Base-by-base conservation (phyloP, 2,888 invertebrate genomes). In the Idaea biselata region DNA sequence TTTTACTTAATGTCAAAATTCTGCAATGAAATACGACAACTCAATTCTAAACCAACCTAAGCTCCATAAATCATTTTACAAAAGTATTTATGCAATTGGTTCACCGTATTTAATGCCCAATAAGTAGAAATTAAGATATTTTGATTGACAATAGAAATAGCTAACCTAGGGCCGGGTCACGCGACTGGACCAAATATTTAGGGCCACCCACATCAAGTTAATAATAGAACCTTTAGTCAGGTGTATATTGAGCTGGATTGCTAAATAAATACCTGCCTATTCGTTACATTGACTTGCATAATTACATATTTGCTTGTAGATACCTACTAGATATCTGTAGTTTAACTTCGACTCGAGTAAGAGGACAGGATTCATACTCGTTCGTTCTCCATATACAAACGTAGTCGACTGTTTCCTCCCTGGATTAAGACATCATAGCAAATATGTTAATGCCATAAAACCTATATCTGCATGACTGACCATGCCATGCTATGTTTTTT, bases 101-200 rank as follows among this genome's bases (percentile, higher is more conserved):
- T 44, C 44, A 14, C 44, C 44, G 14, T 44, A 44, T 44, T 44
- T 44, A 64, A 62, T 57, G 60, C 57, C 31, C 60, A 17, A 59
- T n/a, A 18, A 58, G 25, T 61, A 58, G 59, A 16, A 60, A 54
- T 59, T 57, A 58, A 63, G 63, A 65, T 61, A 59, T 59, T 53
- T n/a, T 18, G 58, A n/a, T 44, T 62, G 60, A 67, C 61, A 65
- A 65, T 63, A 65, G 69, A 61, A 63, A 64, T 61, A 63, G 56
- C 55, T 60, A 18, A 61, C 8, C 31, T 17, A n/a, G 8, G 60
- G 58, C 58, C 60, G 53, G 44, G 44, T 44, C 44, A 44, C 44
- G 44, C 44, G 44, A 76, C 74, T 77, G 75, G 66, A 64, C 77
- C 73, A 80, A 74, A 75, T 79, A 80, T 80, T 78, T 79, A 72